Conservation (phyloP, 2,113 vertebrate species). For the Dicerorhinus sumatrensis region DNA sequence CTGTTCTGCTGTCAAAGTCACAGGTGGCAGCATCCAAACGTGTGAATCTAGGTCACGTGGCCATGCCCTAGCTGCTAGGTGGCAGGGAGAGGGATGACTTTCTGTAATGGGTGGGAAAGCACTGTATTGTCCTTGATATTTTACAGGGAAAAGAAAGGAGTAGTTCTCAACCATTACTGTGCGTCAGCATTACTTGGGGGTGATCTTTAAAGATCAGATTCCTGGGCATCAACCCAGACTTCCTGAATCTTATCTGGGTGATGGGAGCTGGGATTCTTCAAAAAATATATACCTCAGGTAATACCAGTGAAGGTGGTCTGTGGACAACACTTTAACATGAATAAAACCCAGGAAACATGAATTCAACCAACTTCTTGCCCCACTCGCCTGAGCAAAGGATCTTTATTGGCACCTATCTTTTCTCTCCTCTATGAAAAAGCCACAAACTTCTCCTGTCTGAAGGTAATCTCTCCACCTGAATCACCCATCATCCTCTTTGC, state of each 20-base stretch:
- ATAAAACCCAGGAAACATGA: neutral
- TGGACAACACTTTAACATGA: neutral
- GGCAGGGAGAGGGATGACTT: neutral
- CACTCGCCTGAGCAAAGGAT: neutral
- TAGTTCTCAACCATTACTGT: neutral
- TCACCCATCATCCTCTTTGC: neutral
- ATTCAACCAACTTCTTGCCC: neutral
- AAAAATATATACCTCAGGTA: neutral
- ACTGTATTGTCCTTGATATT: neutral
- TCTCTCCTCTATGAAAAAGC: neutral
- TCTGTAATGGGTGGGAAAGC: neutral
- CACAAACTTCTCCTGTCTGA: neutral
- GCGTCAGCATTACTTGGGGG: neutral
- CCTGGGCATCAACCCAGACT: neutral
- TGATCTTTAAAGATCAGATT: neutral
- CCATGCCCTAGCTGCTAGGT: neutral
- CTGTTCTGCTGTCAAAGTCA: neutral
- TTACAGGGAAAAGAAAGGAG: neutral
- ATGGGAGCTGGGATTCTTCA: neutral
- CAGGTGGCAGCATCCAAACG: neutral
- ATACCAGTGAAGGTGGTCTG: neutral
- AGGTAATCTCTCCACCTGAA: neutral
- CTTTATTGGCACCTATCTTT: neutral
- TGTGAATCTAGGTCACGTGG: neutral
- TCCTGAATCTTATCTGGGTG: neutral